Percentiles rank a stretch among this genome's conserved stretches.
These are phyloP conservation scores for Felis catus DNA, from an alignment of 2,113 vertebrate genomes.

Conservation along the genomic window F.catus_Fca126_mat1.0 CM031415.1:11951501-11952000, in stretches of 20 bases:
- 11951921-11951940: rapidly evolving
- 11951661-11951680: no score
- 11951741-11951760: no score
- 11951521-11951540: not conserved
- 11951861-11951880: not conserved
- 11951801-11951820: no score
- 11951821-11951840: no score
- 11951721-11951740: no score
- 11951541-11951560: not conserved
- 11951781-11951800: no score
- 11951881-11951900: not conserved
- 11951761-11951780: no score
- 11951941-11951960: not conserved
- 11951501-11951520: not conserved
- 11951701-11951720: no score
- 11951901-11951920: not conserved
- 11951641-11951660: not conserved
- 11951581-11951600: not conserved
- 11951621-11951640: not conserved
- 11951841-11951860: not conserved
- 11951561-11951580: not conserved
- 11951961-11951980: not conserved
- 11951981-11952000: not conserved
- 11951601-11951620: not conserved
- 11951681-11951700: no score